Evolutionary conservation across 2,888 invertebrate species (phyloP), one percentile per base, ranked within the genome.

Genomic region (Tenodera sinensis): DNA sequence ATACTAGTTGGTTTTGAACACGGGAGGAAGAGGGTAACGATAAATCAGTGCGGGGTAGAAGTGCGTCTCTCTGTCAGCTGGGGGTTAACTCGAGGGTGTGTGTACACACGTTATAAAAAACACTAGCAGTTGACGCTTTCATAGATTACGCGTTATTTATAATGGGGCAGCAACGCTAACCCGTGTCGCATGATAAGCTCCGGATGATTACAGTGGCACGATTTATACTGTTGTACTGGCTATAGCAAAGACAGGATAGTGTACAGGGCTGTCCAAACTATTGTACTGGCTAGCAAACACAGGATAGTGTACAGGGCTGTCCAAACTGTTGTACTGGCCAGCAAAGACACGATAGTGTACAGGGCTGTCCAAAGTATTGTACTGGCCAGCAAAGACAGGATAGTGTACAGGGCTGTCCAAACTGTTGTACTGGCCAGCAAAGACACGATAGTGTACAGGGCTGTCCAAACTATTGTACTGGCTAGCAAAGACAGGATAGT

Each of bases 141-240:
- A 87, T 83, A 87, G 87, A 87, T 87, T 87, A 87, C 81, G 83
- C 54, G 87, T 87, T 34, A 87, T 87, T 87, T 87, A 87, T 87
- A 83, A 87, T n/a, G 87, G 83, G 15, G 6, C 82, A 71, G 54
- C 54, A 20, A n/a, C 87, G 25, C 54, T 71, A 71, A 71, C 54
- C 54, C 54, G 28, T 30, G 34, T 87, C 42, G 42, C 27, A 82
- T 87, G 87, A 87, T 87, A 87, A 87, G 82, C 34, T 28, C 25
- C 9, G 83, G 82, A 82, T 87, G 87, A 87, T 83, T 87, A 82
- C 82, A 71, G 81, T 28, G 27, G 12, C 71, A 47, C 42, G 30
- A 34, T 84, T 25, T 84, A 84, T 84, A 84, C 47, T 15, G 34
- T 12, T 27, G 81, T 28, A 25, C 81, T 54, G 86, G 28, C 28